A percentile compares a stretch with the other conserved stretches of the same genome.
phyloP scores from a whole-genome alignment of 2,888 invertebrate genomes.

The Drosophila nigricruria region DNA sequence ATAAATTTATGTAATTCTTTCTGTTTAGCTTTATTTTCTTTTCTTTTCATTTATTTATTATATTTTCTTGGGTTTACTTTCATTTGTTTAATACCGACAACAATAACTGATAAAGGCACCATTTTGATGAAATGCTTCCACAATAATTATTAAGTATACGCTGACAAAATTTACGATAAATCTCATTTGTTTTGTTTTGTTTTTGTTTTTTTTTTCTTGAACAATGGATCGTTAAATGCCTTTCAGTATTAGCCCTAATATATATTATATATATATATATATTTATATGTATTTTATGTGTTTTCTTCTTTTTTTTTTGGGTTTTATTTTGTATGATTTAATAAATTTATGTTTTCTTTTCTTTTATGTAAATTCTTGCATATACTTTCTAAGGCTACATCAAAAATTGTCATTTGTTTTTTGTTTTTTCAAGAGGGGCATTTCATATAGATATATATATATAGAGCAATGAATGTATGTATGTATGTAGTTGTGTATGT shows the following conservation, averaged over 20 bases:
- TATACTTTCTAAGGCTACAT: conserved; percentile 64
- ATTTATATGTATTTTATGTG: conserved; percentile 13
- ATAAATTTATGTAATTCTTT: conserved; percentile 30
- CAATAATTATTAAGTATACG: conserved; percentile 44
- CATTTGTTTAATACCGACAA: conserved; percentile 49
- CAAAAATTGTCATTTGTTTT: conserved; percentile 58
- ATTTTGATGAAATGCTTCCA: conserved; percentile 82
- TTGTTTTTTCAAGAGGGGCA: conserved; percentile 29
- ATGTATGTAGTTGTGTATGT: background rate
- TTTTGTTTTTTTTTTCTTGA: conserved; percentile 9
- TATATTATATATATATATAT: conserved; percentile 15
- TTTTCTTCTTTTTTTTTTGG: conserved; percentile 1
- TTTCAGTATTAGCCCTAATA: conserved; percentile 43
- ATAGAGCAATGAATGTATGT: conserved; percentile 25
- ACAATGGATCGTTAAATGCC: conserved; percentile 58
- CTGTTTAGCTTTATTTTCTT: conserved; percentile 7
- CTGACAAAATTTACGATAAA: conserved; percentile 28
- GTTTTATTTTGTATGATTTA: conserved; percentile 8
- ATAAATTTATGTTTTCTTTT: conserved; percentile 15
- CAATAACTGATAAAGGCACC: conserved; percentile 83
- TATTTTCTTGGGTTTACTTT: conserved; percentile 21
- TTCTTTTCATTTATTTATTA: conserved; percentile 1
- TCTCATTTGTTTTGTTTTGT: background rate
- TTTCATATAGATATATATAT: conserved; percentile 20
- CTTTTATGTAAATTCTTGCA: conserved; percentile 48